Evolutionary conservation across 1,140 invertebrate genomes (phyloP).

Genomic region (Drosophila willistoni): DNA sequence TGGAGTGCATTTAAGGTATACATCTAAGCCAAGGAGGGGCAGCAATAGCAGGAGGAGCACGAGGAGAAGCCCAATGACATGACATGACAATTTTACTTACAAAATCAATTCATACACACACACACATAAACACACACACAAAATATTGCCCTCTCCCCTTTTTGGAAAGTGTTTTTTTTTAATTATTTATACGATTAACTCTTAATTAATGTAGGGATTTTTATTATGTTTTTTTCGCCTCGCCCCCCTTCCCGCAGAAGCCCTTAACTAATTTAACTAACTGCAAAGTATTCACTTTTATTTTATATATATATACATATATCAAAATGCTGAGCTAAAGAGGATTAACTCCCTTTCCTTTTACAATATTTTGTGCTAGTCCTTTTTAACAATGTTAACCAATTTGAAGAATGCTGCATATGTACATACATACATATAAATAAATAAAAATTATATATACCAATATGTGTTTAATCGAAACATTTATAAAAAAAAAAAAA

Average conservation of each 20-base stretch:
- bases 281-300: conserved; percentile 52
- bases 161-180: not conserved
- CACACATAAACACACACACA: conserved; percentile 32
- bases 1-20: conserved; percentile 87
- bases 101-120: not conserved
- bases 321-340: conserved; percentile 66
- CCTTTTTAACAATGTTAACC: conserved; percentile 65
- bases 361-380: conserved; percentile 57
- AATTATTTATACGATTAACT: conserved; percentile 11
- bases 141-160: conserved; percentile 36
- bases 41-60: too few species aligned
- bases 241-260: conserved; percentile 33
- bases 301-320: conserved; percentile 63
- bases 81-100: conserved; percentile 20
- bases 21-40: conserved; percentile 28
- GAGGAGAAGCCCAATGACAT: not conserved
- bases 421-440: conserved; percentile 36
- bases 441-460: conserved; percentile 15
- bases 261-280: conserved; percentile 46
- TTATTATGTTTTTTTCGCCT: conserved; percentile 25
- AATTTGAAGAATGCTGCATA: conserved; percentile 50
- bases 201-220: conserved; percentile 7
- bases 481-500: not conserved
- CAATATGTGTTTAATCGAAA: conserved; percentile 19
- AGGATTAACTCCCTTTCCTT: conserved; percentile 59